Base-by-base conservation (phyloP, 2,888 invertebrate genomes). In the Tortricodes alternella region DNA sequence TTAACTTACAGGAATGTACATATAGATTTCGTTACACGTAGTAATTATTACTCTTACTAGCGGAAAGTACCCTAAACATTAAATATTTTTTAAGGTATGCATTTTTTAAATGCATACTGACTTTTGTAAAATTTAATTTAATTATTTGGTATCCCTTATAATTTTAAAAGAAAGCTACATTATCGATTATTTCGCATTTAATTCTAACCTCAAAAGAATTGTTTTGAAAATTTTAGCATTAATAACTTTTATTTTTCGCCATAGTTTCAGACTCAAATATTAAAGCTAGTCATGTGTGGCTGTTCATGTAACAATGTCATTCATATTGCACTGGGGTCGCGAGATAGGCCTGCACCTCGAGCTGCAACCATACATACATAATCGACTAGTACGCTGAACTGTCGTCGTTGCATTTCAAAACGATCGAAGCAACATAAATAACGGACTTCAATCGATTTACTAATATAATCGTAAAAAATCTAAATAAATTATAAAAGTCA, bases 91-190 rank as follows among this genome's bases (percentile, higher is more conserved):
- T 64, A 53, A 65, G 64, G 76, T 74, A 78, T 76, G 80, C 85
- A 83, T 77, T 86, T 83, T 63, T 69, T 68, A 84, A 85, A 85
- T 79, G 83, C 83, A 78, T 66, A 81, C 73, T 72, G 76, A 80
- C 73, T 83, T 84, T 84, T 56, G 27, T 32, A 49, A 56, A 39
- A 53, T 21, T n/a, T n/a, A n/a, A n/a, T n/a, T n/a, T 55, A 16
- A 49, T 50, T 50, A 50, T 56, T 56, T 56, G 56, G 56, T 56
- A 56, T 50, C 38, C 27, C 55, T 56, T 50, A 56, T 37, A 24
- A 49, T 32, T 48, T 46, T 46, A 15, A 34, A 46, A 56, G 56
- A 50, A 48, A 55, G 34, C 48, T 49, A 55, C 19, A 24, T 21
- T 5, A 24, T 55, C 41, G 35, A 56, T 37, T 49, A 49, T 21